phyloP scores from a whole-genome alignment of 2,888 invertebrate genomes.

The Drosophila peninsularis region DNA sequence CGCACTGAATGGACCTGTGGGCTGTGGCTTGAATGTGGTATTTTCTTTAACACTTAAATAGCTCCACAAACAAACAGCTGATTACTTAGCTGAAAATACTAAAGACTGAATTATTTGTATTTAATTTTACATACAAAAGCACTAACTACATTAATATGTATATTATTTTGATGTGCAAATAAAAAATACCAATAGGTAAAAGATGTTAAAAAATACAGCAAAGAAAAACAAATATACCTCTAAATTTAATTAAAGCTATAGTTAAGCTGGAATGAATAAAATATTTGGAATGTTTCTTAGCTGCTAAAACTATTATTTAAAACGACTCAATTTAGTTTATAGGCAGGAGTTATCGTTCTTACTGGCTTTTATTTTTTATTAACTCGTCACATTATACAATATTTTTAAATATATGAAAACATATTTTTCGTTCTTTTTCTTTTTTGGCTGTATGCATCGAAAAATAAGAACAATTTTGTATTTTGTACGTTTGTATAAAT shows the following conservation, averaged over 20 bases:
- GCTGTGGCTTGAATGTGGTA: background rate
- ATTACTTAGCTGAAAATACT: background rate
- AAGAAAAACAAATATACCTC: background rate
- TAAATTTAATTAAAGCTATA: background rate
- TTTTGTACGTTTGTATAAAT: slow-evolving; percentile 40
- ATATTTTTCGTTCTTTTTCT: slow-evolving; percentile 13
- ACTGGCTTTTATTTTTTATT: slow-evolving; percentile 57
- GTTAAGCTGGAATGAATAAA: background rate
- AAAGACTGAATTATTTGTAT: background rate
- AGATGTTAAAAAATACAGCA: background rate
- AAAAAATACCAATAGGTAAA: no score
- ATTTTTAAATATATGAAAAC: slow-evolving; percentile 41
- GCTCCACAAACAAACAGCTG: background rate
- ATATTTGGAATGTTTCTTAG: background rate
- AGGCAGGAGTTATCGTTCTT: slow-evolving; percentile 32
- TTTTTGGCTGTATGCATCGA: slow-evolving; percentile 25
- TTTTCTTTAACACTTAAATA: background rate
- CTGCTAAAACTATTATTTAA: background rate
- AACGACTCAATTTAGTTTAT: background rate
- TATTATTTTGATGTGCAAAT: no score
- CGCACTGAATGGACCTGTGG: no score
- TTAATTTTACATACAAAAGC: no score
- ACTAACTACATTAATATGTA: no score
- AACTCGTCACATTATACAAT: slow-evolving; percentile 54
- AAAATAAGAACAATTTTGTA: slow-evolving; percentile 30